Base-by-base conservation (phyloP, 2,797 vertebrate genomes). In the Acridotheres tristis region DNA sequence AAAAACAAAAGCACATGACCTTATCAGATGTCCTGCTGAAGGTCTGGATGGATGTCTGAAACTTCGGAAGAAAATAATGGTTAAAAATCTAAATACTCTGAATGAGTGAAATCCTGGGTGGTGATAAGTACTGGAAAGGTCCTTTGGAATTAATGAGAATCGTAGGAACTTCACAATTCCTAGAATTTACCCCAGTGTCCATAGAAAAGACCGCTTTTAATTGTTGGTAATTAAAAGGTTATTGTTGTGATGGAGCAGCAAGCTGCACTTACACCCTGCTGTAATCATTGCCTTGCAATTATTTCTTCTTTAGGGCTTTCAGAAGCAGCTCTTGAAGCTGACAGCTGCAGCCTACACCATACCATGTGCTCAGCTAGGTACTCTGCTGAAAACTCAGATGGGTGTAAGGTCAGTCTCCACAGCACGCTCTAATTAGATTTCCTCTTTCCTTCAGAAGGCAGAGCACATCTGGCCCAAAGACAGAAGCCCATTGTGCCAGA, bases 241-340 rank as follows among this genome's bases (percentile, higher is more conserved):
- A 43, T 78, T 94, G 38, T 83, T 84, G 73, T 58, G 84, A 34
- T 38, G 58, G 66, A 78, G 62, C 47, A 72, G 79, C 66, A 83
- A 92, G 66, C 69, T 74, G 42, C 1, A 3, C 20, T 84, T 73
- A 72, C 12, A 16, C 14, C 11, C 9, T 30, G 62, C 76, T 90
- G 79, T 80, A 61, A 27, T 91, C 63, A 61, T 93, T 95, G 86
- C 76, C 59, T 91, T 68, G 55, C 58, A 84, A 94, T 95, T 96
- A 88, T 87, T 93, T 88, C 83, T 92, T 85, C 43, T 81, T 90
- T 14, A 86, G 63, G 59, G 59, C 71, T 91, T 82, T 76, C 74
- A 92, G 54, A 82, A 74, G 55, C 27, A 92, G 84, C 55, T 87
- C 71, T 84, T 76, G 71, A 93, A 63, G 88, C 85, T 90, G 94